Percentiles rank a stretch among this genome's conserved stretches.
These are phyloP conservation scores for Aptenodytes forsteri DNA, from an alignment of 2,113 vertebrate genomes.

Conservation along the genomic window DNA sequence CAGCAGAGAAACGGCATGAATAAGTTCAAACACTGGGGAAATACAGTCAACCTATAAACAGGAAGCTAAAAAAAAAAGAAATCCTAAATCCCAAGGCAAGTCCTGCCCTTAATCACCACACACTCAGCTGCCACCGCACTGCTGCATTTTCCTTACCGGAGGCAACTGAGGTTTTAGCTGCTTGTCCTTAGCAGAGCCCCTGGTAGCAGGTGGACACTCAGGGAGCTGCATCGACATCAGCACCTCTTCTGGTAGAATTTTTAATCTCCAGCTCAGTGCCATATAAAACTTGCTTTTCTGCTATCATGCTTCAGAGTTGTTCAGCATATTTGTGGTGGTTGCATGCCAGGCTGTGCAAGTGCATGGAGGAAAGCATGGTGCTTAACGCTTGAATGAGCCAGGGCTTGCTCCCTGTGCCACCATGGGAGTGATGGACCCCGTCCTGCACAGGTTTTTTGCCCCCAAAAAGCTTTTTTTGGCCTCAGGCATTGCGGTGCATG, in stretches of 20 bases:
- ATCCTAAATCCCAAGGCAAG: conserved; percentile 1
- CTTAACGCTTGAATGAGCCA: neutral
- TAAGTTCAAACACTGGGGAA: conserved; percentile 49
- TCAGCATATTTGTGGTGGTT: fast-evolving
- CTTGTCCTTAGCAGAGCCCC: neutral
- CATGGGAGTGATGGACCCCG: fast-evolving
- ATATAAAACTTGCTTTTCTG: neutral
- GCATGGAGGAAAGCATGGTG: fast-evolving
- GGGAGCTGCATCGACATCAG: neutral
- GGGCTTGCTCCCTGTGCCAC: fast-evolving
- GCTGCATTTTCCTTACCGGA: neutral
- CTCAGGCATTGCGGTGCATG: fast-evolving
- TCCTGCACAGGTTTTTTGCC: fast-evolving
- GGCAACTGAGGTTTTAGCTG: neutral
- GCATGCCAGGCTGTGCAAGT: neutral
- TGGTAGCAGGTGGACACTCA: neutral
- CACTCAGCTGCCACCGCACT: fast-evolving
- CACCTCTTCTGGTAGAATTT: neutral
- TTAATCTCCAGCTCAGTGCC: neutral
- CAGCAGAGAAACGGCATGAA: neutral
- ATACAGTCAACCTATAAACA: conserved; percentile 41
- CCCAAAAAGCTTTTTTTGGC: fast-evolving
- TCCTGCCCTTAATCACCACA: conserved; percentile 29
- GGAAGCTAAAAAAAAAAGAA: conserved; percentile 25
- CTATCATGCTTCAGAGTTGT: fast-evolving